Evolutionary conservation across 2,888 invertebrate species (phyloP).

Genomic region (Hydrotaea diabolus): DNA sequence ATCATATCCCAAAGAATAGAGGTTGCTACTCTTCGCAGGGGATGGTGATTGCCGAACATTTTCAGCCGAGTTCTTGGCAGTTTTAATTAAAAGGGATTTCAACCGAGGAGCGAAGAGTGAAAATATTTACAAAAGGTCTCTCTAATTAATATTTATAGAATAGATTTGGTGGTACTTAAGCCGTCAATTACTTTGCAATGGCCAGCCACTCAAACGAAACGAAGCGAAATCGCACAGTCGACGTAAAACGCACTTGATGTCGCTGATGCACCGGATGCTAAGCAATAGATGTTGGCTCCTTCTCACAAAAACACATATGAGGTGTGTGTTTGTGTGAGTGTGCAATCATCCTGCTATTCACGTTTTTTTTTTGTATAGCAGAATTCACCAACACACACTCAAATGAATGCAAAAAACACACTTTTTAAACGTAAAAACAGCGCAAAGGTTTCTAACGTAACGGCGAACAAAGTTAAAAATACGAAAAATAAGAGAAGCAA

Average conservation of each 20-base stretch:
- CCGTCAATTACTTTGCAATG: conserved; percentile 65
- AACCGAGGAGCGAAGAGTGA: not conserved
- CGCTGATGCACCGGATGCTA: not conserved
- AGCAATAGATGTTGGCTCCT: conserved; percentile 50
- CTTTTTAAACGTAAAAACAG: conserved; percentile 57
- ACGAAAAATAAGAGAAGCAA: conserved; percentile 42
- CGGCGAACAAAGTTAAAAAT: conserved; percentile 53
- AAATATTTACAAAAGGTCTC: conserved; percentile 62
- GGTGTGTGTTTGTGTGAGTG: not conserved
- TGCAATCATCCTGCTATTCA: not conserved
- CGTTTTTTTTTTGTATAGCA: not conserved
- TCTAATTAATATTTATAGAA: conserved; percentile 68
- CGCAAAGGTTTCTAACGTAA: conserved; percentile 65
- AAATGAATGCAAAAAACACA: not conserved
- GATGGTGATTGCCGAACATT: not conserved
- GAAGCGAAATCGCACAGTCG: conserved; percentile 49
- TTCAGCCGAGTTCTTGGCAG: not conserved
- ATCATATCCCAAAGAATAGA: too few relatives aligned
- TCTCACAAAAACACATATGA: too few relatives aligned
- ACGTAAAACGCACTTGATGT: conserved; percentile 66
- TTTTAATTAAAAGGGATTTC: conserved; percentile 51
- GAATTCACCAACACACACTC: conserved; percentile 2
- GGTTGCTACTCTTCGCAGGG: too few relatives aligned
- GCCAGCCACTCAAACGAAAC: conserved; percentile 58
- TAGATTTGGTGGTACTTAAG: conserved; percentile 66